Conservation (phyloP, 1,140 invertebrate genomes). For the Psilanteris sp. region DNA sequence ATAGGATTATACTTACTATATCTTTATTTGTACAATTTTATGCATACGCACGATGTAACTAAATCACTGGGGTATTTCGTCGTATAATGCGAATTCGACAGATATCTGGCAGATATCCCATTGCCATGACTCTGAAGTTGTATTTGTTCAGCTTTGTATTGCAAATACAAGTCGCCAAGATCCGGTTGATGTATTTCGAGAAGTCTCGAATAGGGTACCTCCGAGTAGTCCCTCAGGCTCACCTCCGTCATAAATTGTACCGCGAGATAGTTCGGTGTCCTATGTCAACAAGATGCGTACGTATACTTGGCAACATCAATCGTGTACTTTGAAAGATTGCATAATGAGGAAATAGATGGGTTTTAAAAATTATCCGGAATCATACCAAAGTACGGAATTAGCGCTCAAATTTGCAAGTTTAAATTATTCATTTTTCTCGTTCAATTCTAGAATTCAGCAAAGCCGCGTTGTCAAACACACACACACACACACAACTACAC, state of each 20-base stretch:
- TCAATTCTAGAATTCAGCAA: constrained; percentile 27
- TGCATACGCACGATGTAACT: constrained; percentile 11
- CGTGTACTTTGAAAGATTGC: too few relatives aligned
- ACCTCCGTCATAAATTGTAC: constrained; percentile 16
- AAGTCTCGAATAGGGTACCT: constrained; percentile 41
- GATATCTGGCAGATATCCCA: constrained; percentile 59
- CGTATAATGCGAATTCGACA: constrained; percentile 20
- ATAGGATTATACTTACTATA: too few relatives aligned
- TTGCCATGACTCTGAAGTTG: constrained; percentile 21
- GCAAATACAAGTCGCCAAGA: constrained; percentile 47
- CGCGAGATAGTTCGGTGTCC: constrained; percentile 25
- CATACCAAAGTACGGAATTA: constrained; percentile 39
- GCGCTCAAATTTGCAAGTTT: constrained; percentile 30
- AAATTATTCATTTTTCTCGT: constrained; percentile 40
- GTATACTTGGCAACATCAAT: constrained; percentile 32
- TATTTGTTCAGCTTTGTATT: constrained; percentile 39
- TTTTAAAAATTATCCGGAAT: too few relatives aligned
- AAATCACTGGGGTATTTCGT: constrained; percentile 30
- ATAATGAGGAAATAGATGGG: too few relatives aligned
- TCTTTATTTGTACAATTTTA: too few relatives aligned
- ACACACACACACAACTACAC: too few relatives aligned
- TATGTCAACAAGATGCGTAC: constrained; percentile 31
- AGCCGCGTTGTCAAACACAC: constrained; percentile 2
- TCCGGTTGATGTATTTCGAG: constrained; percentile 40
- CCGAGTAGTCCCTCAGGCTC: constrained; percentile 22